phyloP scores from a whole-genome alignment of 2,888 invertebrate species.

The Lasioglossum vierecki region DNA sequence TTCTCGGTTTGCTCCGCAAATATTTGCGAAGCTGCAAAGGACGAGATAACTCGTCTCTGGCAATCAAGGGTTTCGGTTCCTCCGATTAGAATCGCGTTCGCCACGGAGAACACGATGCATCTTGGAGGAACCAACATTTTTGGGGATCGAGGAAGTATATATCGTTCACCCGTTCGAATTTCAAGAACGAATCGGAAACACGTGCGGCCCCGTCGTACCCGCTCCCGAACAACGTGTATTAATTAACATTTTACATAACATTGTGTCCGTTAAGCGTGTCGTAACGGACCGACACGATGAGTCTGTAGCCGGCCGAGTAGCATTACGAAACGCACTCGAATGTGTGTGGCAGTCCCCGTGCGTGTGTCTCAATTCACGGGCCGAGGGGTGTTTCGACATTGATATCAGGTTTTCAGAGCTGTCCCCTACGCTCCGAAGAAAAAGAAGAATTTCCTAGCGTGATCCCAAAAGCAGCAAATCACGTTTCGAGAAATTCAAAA shows the following conservation, averaged over 20 bases:
- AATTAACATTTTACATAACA: conserved; percentile 60
- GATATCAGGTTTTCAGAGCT: conserved; percentile 15
- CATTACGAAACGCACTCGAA: conserved; percentile 41
- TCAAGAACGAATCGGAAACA: background rate
- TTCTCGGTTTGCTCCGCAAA: conserved; percentile 21
- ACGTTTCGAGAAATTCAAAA: background rate
- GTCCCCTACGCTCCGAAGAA: background rate
- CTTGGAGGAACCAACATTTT: background rate
- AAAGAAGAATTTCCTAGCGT: background rate
- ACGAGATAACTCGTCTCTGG: background rate
- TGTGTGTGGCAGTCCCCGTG: background rate
- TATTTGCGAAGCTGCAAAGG: background rate
- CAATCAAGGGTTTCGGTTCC: conserved; percentile 5
- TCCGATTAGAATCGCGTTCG: background rate
- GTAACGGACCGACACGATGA: conserved; percentile 32
- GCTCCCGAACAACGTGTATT: conserved; percentile 31
- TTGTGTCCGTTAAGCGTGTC: conserved; percentile 34
- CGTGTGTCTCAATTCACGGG: conserved; percentile 34
- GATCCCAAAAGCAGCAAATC: background rate
- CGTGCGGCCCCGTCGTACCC: background rate
- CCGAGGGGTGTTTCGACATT: conserved; percentile 30
- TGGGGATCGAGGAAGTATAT: background rate
- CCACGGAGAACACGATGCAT: background rate
- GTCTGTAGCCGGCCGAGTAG: background rate
- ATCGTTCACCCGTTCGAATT: background rate